Conservation (phyloP, 2,797 vertebrate genomes). For the Amphiprion clarkii region DNA sequence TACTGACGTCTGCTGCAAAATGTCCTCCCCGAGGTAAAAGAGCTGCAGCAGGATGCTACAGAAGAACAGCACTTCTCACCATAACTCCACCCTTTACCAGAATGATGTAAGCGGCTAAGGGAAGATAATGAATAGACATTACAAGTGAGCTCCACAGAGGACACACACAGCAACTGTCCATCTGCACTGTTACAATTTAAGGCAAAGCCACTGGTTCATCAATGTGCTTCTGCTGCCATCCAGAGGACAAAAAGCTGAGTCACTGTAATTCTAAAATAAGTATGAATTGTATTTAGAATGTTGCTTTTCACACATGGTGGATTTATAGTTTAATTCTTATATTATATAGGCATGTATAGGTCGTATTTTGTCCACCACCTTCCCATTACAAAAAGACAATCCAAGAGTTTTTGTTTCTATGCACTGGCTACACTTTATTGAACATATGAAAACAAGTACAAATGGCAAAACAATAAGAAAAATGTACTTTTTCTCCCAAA, state of each 20-base stretch:
- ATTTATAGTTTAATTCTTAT: not conserved
- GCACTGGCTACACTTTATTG: conserved; percentile 68
- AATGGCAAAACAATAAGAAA: conserved; percentile 43
- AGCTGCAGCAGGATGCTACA: not conserved
- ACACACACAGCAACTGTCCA: too few relatives aligned
- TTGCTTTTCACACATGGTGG: too few relatives aligned
- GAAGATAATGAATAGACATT: not conserved
- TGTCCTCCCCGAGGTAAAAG: not conserved
- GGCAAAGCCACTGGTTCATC: too few relatives aligned
- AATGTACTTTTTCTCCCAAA: conserved; percentile 17
- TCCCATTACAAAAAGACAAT: not conserved
- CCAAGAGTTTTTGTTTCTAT: conserved; percentile 27
- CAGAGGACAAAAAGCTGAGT: conserved; percentile 12
- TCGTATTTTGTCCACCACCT: not conserved
- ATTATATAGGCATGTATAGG: not conserved
- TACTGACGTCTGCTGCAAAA: not conserved
- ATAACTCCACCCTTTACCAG: not conserved
- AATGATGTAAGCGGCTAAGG: not conserved
- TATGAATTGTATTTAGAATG: not conserved
- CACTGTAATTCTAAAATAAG: too few relatives aligned
- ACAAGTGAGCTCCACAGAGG: not conserved
- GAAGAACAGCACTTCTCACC: not conserved
- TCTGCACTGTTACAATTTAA: too few relatives aligned
- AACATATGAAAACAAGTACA: conserved; percentile 61
- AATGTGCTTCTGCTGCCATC: conserved; percentile 34